A percentile compares a stretch with the other conserved stretches of the same genome.
Conservation (phyloP, 2,888 invertebrate species). For the Cantharis flavilabris region DNA sequence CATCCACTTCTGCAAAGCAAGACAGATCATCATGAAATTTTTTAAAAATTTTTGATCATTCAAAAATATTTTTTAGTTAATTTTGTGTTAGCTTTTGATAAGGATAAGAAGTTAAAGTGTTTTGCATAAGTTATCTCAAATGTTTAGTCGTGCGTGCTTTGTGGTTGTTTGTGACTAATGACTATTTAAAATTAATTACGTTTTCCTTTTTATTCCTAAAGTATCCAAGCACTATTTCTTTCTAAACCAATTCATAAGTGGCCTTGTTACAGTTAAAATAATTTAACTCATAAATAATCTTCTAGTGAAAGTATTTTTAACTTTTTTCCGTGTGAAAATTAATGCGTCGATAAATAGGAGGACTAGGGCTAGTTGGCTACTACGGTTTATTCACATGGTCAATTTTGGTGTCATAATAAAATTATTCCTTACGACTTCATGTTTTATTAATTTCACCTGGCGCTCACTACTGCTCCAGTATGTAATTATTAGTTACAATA, state of each 20-base stretch:
- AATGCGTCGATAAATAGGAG: neutral
- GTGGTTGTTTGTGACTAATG: neutral
- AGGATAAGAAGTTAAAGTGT: neutral
- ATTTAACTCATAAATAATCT: neutral
- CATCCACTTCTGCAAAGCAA: too few relatives aligned
- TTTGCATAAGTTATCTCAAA: neutral
- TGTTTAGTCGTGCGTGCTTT: neutral
- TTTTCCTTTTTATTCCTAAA: neutral
- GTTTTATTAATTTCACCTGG: too few relatives aligned
- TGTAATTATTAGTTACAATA: too few relatives aligned
- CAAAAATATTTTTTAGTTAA: neutral
- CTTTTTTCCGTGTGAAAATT: neutral
- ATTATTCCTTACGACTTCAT: too few relatives aligned
- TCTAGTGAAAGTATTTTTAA: neutral
- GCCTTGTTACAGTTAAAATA: neutral
- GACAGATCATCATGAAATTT: too few relatives aligned
- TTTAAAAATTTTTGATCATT: neutral
- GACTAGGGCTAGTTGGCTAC: neutral
- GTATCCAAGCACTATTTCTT: neutral
- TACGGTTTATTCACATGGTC: neutral
- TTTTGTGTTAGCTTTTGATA: neutral
- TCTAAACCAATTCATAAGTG: neutral
- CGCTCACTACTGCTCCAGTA: too few relatives aligned
- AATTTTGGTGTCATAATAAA: too few relatives aligned
- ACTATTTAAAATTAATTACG: neutral